A percentile compares a stretch with the other conserved stretches of the same genome.
Conservation (phyloP, 2,888 invertebrate species). For the Diloba caeruleocephala region DNA sequence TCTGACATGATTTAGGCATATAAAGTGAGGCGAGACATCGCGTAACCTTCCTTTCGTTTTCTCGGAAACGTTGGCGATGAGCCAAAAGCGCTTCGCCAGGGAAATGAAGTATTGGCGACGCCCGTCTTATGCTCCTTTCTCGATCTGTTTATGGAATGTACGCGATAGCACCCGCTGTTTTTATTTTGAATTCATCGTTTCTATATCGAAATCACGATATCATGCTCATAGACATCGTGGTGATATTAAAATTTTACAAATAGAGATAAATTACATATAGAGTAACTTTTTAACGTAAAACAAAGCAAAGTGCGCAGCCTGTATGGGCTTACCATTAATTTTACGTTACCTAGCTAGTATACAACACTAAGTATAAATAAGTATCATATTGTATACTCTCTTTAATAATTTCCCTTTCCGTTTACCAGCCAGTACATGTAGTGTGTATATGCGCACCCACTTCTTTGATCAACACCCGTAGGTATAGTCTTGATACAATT, state of each 20-base stretch:
- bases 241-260: no score
- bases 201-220: conserved; percentile 61
- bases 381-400: no score
- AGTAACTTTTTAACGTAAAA: no score
- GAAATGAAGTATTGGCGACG: conserved; percentile 84
- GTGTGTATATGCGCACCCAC: no score
- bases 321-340: no score
- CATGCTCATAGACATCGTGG: conserved; percentile 31
- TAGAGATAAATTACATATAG: no score
- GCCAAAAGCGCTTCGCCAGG: conserved; percentile 80
- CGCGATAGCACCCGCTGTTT: conserved; percentile 69
- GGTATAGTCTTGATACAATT: conserved; percentile 50
- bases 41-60: conserved; percentile 86
- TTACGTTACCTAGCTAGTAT: no score
- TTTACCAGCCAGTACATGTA: no score
- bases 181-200: conserved; percentile 72
- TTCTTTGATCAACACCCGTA: no score
- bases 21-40: conserved; percentile 86
- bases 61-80: conserved; percentile 83
- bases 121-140: conserved; percentile 77
- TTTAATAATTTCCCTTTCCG: no score
- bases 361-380: no score
- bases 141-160: conserved; percentile 83
- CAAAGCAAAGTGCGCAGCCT: no score
- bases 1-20: conserved; percentile 85